Evolutionary conservation across 2,113 vertebrate species (phyloP), one percentile per base, ranked within the genome.

Genomic region (Eublepharis macularius): DNA sequence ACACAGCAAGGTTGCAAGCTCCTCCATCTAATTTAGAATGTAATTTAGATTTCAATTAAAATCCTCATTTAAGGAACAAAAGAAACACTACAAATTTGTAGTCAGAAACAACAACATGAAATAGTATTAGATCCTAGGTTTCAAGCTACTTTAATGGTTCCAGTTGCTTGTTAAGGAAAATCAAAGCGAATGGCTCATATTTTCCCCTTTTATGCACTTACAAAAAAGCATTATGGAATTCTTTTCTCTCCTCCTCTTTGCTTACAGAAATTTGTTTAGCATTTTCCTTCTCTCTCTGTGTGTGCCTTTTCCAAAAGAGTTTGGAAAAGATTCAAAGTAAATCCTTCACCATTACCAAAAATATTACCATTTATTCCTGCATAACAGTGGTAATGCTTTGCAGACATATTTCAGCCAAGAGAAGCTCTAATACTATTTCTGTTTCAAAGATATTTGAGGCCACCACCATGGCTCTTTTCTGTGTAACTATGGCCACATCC

Each of bases 21-120:
- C 41, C 75, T 70, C 89, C 80, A 86, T 88, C 83, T 84, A 93
- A 82, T 94, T 96, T 92, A 95, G 68, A 87, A 91, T 95, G 85
- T 95, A 92, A 94, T 92, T 94, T 82, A 88, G 86, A 91, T 90
- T 93, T 94, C 77, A 94, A 94, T 95, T 95, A 95, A 92, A 92
- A 91, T 72, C 73, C 74, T 92, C 87, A 93, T 92, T 93, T 16
- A 57, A 82, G 51, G 51, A 60, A 8, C 73, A 16, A 70, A 54
- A 63, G 41, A 73, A 72, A n/a, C 2, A 60, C 69, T 57, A 36
- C 34, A 60, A 39, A 78, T 29, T 29, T 60, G 57, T 43, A 39
- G 41, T 66, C 32, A 65, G 17, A 65, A 80, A 63, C 43, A 45
- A 32, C 19, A 73, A 47, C 68, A 49, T 17, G 63, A 69, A 87